Conservation (phyloP, 2,888 invertebrate genomes). For the Gandaritis pyraliata region DNA sequence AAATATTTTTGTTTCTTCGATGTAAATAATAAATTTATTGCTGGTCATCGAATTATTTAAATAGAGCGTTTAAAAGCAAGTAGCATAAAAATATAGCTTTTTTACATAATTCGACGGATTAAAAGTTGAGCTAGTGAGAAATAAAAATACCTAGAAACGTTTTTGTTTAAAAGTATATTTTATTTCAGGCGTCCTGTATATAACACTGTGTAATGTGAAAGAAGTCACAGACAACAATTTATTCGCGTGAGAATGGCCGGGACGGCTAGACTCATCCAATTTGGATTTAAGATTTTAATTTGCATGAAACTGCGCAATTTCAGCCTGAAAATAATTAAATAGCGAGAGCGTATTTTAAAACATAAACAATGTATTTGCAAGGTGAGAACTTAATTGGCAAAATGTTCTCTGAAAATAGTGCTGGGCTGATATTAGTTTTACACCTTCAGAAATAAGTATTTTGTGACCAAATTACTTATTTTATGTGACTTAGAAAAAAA, state of each 20-base stretch:
- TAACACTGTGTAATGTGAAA: not conserved
- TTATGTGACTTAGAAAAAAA: no score
- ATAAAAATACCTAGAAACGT: no score
- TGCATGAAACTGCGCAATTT: constrained; percentile 9
- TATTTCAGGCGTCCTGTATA: not conserved
- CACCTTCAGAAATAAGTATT: no score
- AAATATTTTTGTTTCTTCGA: no score
- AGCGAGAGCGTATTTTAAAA: constrained; percentile 2
- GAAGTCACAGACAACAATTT: not conserved
- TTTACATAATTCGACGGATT: no score
- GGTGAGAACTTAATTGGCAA: constrained; percentile 13
- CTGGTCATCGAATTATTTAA: no score
- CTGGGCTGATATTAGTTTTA: not conserved
- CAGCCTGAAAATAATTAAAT: constrained; percentile 7
- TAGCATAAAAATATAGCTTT: no score
- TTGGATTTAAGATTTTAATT: constrained; percentile 5
- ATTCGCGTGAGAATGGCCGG: not conserved
- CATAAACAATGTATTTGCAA: constrained; percentile 7
- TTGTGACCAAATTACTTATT: no score
- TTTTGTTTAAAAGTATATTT: no score
- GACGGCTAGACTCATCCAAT: constrained; percentile 8
- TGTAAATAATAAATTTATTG: no score
- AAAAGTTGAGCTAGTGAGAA: no score
- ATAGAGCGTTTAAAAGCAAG: no score
- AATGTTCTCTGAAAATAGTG: not conserved